These are phyloP conservation scores for Erinaceus europaeus DNA, from an alignment of 2,113 vertebrate species.

Conservation along the genomic window DNA sequence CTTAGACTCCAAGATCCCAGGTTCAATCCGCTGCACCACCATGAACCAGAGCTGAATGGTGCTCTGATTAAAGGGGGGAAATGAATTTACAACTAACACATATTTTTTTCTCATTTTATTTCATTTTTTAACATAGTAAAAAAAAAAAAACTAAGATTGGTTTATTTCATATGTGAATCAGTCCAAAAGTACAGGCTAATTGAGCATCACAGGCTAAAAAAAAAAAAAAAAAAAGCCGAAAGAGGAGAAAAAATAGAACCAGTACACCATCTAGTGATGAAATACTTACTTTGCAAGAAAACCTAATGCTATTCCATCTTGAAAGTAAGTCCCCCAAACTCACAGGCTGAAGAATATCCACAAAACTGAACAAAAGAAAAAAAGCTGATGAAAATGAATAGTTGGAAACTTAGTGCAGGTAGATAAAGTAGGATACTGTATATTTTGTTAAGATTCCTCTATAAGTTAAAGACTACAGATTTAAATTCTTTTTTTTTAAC, in stretches of 20 bases:
- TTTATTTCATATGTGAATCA: background rate
- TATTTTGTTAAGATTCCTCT: background rate
- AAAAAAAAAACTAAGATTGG: background rate
- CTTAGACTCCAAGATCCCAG: no score
- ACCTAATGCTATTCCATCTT: background rate
- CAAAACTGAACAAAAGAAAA: background rate
- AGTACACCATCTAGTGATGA: conserved; percentile 58
- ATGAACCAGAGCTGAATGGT: no score
- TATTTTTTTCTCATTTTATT: conserved; percentile 13
- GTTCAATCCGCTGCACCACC: no score
- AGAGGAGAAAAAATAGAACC: conserved; percentile 15
- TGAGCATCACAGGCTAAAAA: background rate
- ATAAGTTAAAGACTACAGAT: background rate
- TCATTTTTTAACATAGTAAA: background rate
- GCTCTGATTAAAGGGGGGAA: no score
- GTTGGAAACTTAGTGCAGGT: background rate
- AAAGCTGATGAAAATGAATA: no score
- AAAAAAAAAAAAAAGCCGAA: background rate
- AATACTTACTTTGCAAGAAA: conserved; percentile 14
- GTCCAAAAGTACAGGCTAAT: background rate
- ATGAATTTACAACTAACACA: no score
- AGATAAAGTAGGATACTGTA: background rate
- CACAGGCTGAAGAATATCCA: background rate
- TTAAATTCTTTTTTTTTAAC: no score
- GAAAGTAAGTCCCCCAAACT: background rate